These are phyloP conservation scores for Idaea aversata DNA, from an alignment of 2,888 invertebrate species.

Conservation along the genomic window DNA sequence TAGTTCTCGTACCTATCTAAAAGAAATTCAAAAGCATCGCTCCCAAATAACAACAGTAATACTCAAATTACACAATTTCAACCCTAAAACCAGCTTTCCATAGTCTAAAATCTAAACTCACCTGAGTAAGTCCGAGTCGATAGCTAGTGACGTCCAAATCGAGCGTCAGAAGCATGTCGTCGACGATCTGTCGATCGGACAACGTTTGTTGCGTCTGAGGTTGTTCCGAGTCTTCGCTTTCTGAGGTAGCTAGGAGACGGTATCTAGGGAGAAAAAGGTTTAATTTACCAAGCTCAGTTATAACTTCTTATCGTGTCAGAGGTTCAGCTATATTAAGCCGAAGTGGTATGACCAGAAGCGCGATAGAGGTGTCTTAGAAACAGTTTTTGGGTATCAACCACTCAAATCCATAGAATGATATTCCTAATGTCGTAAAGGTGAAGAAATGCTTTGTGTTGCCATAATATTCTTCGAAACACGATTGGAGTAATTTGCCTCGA, in stretches of 20 bases:
- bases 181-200: constrained; percentile 84
- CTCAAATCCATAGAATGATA: no score
- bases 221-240: constrained; percentile 46
- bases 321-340: no score
- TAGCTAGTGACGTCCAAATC: constrained; percentile 93
- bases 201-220: constrained; percentile 53
- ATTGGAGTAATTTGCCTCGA: no score
- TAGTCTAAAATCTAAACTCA: constrained; percentile 65
- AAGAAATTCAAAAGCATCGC: neutral
- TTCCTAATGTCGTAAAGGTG: no score
- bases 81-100: neutral
- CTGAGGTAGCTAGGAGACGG: constrained; percentile 74
- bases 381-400: no score
- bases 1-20: neutral
- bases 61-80: constrained; percentile 2
- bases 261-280: constrained; percentile 48
- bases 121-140: constrained; percentile 95
- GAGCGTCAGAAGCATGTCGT: constrained; percentile 89
- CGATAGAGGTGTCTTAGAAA: no score
- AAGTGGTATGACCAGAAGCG: no score
- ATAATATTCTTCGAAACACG: no score
- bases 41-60: neutral
- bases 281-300: neutral
- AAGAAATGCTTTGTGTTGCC: no score
- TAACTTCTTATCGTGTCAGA: neutral